phyloP scores from a whole-genome alignment of 2,113 vertebrate species.

The Chamaea fasciata region DNA sequence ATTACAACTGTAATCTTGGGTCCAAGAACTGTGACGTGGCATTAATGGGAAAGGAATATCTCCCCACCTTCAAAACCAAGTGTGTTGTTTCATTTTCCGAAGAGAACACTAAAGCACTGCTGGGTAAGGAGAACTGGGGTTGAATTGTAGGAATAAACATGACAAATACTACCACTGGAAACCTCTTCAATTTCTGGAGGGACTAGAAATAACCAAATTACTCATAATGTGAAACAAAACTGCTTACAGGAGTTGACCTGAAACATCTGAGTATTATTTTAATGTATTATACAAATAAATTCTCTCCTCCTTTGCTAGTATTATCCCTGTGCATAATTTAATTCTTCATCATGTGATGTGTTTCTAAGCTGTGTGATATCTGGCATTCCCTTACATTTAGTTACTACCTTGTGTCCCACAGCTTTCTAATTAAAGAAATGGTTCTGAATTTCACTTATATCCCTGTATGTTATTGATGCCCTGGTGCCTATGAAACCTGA shows the following conservation, averaged over 20 bases:
- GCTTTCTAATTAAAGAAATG: neutral
- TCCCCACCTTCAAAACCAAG: neutral
- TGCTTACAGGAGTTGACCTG: neutral
- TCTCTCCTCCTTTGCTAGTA: neutral
- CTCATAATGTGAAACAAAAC: neutral
- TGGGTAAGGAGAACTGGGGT: neutral
- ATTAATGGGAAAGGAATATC: neutral
- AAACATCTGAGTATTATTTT: neutral
- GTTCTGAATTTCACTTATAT: neutral
- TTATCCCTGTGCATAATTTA: neutral
- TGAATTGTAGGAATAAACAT: neutral
- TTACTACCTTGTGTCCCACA: neutral
- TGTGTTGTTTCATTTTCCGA: neutral
- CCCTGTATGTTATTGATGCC: neutral
- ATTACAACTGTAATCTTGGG: neutral
- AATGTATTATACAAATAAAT: neutral
- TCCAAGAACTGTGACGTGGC: neutral
- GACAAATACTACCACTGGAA: neutral
- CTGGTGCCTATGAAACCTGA: neutral
- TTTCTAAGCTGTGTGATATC: neutral
- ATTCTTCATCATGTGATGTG: neutral
- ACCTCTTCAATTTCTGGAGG: neutral
- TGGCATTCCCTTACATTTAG: neutral
- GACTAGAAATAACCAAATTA: neutral
- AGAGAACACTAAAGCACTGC: neutral